These are phyloP conservation scores for Sialis fuliginosa DNA, from an alignment of 2,888 invertebrate genomes.

Conservation along the genomic window DNA sequence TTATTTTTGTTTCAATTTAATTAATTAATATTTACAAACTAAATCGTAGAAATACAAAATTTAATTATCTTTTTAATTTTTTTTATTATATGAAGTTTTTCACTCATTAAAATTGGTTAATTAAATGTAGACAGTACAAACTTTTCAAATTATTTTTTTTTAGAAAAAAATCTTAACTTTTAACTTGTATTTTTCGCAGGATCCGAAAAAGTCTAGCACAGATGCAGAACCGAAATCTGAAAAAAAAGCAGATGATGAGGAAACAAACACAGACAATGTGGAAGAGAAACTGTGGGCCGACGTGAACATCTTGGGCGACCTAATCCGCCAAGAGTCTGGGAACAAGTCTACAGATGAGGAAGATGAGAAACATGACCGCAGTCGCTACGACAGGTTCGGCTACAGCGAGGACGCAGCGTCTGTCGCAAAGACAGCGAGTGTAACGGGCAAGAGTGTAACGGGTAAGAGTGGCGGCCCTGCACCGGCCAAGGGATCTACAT, in stretches of 20 bases:
- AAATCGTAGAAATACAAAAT: too few relatives aligned
- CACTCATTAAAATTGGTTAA: too few relatives aligned
- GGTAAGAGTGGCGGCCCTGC: too few relatives aligned
- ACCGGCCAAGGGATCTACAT: too few relatives aligned
- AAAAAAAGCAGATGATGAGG: slow-evolving; percentile 20
- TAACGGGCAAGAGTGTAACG: too few relatives aligned
- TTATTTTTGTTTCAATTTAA: too few relatives aligned
- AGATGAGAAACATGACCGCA: slow-evolving; percentile 45
- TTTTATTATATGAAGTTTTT: too few relatives aligned
- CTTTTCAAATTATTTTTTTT: background rate
- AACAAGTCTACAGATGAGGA: slow-evolving; percentile 43
- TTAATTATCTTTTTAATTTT: too few relatives aligned
- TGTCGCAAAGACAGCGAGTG: slow-evolving; percentile 4
- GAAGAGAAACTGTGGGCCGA: slow-evolving; percentile 66
- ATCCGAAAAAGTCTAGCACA: slow-evolving; percentile 5
- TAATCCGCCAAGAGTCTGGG: slow-evolving; percentile 47
- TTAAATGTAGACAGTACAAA: too few relatives aligned
- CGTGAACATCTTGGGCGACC: slow-evolving; percentile 62
- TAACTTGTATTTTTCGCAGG: background rate
- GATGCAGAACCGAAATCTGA: slow-evolving; percentile 11
- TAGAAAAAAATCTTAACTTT: slow-evolving; percentile 5
- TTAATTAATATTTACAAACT: too few relatives aligned
- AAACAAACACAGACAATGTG: slow-evolving; percentile 22
- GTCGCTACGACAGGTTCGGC: slow-evolving; percentile 25
- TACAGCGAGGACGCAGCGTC: slow-evolving; percentile 20